phyloP scores from a whole-genome alignment of 2,797 vertebrate genomes.

The Lutjanus campechanus region DNA sequence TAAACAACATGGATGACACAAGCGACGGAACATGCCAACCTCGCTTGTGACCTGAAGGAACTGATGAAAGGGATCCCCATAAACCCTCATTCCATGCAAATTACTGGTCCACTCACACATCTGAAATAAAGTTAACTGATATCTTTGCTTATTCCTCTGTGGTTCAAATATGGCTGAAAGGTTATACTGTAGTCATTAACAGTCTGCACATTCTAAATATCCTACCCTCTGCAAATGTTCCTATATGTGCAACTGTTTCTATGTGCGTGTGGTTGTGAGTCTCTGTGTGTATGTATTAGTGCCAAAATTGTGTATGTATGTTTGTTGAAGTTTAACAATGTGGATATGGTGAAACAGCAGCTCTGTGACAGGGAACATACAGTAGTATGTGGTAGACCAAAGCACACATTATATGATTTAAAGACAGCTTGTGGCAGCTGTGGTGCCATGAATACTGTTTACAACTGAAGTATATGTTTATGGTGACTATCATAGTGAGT shows the following conservation, averaged over 20 bases:
- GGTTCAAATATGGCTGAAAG: background rate
- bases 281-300: background rate
- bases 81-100: slow-evolving; percentile 26
- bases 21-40: slow-evolving; percentile 37
- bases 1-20: slow-evolving; percentile 61
- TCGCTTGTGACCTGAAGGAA: slow-evolving; percentile 42
- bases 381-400: slow-evolving; percentile 15
- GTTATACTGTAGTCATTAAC: background rate
- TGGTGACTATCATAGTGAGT: slow-evolving; percentile 10
- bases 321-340: slow-evolving; percentile 6
- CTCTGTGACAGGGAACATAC: slow-evolving; percentile 22
- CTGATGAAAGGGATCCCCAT: slow-evolving; percentile 28
- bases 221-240: background rate
- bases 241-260: background rate
- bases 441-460: slow-evolving; percentile 41
- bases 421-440: slow-evolving; percentile 26
- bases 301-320: background rate
- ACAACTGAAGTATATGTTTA: slow-evolving; percentile 21
- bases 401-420: slow-evolving; percentile 51
- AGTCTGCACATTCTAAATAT: background rate
- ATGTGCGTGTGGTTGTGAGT: background rate
- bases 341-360: slow-evolving; percentile 17
- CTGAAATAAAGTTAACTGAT: slow-evolving; percentile 2
- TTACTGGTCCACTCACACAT: slow-evolving; percentile 13
- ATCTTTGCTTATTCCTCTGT: background rate